Base-by-base conservation (phyloP, 2,113 vertebrate genomes). In the Lathamus discolor region DNA sequence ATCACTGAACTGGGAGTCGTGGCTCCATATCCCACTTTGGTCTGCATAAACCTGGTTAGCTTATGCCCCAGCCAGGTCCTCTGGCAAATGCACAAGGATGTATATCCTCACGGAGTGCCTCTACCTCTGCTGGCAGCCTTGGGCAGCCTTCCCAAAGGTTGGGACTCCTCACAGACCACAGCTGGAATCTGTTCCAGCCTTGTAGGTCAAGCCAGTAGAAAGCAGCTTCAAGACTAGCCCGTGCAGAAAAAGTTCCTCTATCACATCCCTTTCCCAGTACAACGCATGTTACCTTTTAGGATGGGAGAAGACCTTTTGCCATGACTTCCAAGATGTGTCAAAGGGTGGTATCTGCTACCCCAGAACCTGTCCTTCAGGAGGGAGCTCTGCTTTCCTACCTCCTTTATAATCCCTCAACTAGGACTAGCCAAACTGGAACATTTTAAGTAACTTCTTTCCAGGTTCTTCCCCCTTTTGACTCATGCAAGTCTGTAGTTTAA, bases 1-100 rank as follows among this genome's bases (percentile, higher is more conserved):
- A 35, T 11, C 31, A 23, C 49, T 17, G 20, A 57, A 72, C 33
- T 5, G 5, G 27, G 29, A 81, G 48, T 18, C 54, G 43, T 13
- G 25, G 29, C 35, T 78, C 49, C 49, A 12, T 4, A 1, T 54
- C 73, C 59, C 7, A 2, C 52, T 29, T 10, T 7, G 12, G 55
- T 48, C 77, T 72, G 44, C 51, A 27, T 3, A 8, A 76, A 55
- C 11, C 33, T 9, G 11, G n/a, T 5, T 6, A 37, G 39, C 10
- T 69, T 4, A 41, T 52, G 41, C 3, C 22, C 41, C 62, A 62
- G 10, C 7, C 27, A 61, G 20, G 2, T 3, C 10, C 11, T 14
- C 4, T 5, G 17, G 25, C 22, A 54, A 52, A 25, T 1, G 3
- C 20, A 17, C 0, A 0, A 29, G 25, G 24, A 6, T 3, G 10